Evolutionary conservation across 2,113 vertebrate genomes (phyloP), one percentile per base, ranked within the genome.

Genomic region (Platycercus adscitus): DNA sequence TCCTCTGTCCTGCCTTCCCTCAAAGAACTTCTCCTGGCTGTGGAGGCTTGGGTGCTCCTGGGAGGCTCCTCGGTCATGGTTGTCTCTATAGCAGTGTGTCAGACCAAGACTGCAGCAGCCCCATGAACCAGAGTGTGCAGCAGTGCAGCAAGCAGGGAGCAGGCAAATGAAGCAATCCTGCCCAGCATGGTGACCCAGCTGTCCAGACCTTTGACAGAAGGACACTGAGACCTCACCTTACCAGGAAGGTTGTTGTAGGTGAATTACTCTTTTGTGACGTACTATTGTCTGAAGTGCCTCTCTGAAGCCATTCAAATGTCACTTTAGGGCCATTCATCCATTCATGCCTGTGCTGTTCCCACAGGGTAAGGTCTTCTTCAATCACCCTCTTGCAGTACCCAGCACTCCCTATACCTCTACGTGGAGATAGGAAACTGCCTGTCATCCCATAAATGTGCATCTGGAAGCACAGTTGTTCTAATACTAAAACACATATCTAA

Each of bases 91-190:
- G 26, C 6, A 5, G 6, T 16, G 33, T 64, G 17, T 11, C 5
- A 6, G 21, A 69, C 25, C 2, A 52, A 28, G 29, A 17, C 23
- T 3, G 8, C 4, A 13, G 46, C 64, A 78, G 39, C 26, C 25
- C n/a, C 1, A 0, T 0, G 5, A 39, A 8, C 18, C 69, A 77
- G 37, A 60, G 15, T 3, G 1, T 17, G 21, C 9, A 39, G 31
- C 23, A 19, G 26, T 3, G 20, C 29, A 35, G 13, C 47, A 41
- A 19, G 7, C 2, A 68, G 39, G 33, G 69, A 52, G 12, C 37
- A 41, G 37, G 60, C 25, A 68, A 44, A 68, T 11, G 28, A 63
- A 61, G 28, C 46, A 68, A 20, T 60, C 61, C 52, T 46, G 61
- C 33, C 33, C 28, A 9, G 61, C 2, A 1, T 37, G 24, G 20